A percentile compares a stretch with the other conserved stretches of the same genome.
Evolutionary conservation across 2,888 invertebrate genomes (phyloP).

Genomic region (Drosophila lacicola): DNA sequence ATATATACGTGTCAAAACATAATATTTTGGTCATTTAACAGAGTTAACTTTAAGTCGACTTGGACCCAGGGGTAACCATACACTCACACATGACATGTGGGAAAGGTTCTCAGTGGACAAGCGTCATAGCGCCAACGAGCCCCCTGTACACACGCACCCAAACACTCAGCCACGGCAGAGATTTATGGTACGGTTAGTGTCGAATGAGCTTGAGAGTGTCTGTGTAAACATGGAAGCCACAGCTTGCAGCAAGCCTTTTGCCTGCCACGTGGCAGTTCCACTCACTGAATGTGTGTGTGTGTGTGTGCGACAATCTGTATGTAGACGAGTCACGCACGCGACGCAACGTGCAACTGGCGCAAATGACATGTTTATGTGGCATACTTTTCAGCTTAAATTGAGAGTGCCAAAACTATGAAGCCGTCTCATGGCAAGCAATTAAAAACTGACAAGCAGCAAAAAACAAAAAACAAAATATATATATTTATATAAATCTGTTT

Average conservation of each 20-base stretch:
- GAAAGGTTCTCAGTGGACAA: conserved; percentile 44
- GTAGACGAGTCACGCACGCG: conserved; percentile 45
- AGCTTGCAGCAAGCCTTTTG: conserved; percentile 36
- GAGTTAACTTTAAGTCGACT: not conserved
- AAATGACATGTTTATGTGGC: conserved; percentile 67
- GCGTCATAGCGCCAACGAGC: not conserved
- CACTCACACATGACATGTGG: conserved; percentile 52
- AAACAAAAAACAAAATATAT: not conserved
- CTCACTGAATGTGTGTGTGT: conserved; percentile 4
- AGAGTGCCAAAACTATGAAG: conserved; percentile 32
- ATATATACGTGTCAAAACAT: not conserved
- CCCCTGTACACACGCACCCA: conserved; percentile 4
- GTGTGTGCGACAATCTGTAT: not conserved
- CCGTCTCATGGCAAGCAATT: conserved; percentile 44
- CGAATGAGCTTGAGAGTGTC: conserved; percentile 9
- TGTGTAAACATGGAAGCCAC: conserved; percentile 17
- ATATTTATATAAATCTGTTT: conserved; percentile 6
- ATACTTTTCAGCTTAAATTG: conserved; percentile 47
- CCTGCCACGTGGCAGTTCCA: conserved; percentile 32
- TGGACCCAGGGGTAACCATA: not conserved
- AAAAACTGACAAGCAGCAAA: conserved; percentile 38
- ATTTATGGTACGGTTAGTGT: conserved; percentile 48
- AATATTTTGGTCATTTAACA: not conserved
- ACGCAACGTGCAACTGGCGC: conserved; percentile 57
- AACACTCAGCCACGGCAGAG: conserved; percentile 19